Conservation (phyloP, 2,113 vertebrate genomes). For the Lampris megalopsis region DNA sequence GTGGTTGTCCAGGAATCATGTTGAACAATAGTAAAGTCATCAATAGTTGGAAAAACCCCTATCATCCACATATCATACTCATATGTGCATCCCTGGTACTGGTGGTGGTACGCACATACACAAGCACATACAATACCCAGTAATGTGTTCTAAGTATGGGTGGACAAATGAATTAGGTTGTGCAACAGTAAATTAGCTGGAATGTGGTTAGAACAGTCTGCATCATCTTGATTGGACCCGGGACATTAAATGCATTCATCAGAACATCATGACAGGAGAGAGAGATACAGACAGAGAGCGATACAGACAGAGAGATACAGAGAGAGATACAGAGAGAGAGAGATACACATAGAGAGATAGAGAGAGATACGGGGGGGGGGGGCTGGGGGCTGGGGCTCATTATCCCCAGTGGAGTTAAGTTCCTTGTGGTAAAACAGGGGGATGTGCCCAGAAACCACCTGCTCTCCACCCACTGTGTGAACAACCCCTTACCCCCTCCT, state of each 20-base stretch:
- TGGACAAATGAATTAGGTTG: conserved; percentile 14
- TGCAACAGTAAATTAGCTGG: conserved; percentile 53
- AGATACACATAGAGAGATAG: not conserved
- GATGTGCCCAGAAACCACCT: not conserved
- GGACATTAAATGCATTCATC: not conserved
- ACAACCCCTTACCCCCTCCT: conserved; percentile 49
- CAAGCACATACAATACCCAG: not conserved
- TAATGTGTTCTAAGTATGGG: conserved; percentile 35
- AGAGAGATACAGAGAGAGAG: not conserved
- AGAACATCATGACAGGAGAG: no score
- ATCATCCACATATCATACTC: not conserved
- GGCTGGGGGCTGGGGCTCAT: conserved; percentile 38
- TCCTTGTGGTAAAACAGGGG: conserved; percentile 52
- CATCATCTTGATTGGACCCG: conserved; percentile 38
- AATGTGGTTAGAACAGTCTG: conserved; percentile 35
- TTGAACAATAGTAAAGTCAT: conserved; percentile 55
- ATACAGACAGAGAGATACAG: not conserved
- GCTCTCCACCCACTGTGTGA: conserved; percentile 44
- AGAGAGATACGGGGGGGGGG: not conserved
- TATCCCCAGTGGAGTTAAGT: conserved; percentile 22
- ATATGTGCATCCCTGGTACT: conserved; percentile 22
- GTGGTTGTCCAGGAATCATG: conserved; percentile 31
- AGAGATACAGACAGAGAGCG: not conserved
- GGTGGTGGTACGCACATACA: not conserved
- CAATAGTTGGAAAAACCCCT: conserved; percentile 21